Evolutionary conservation across 2,113 vertebrate genomes (phyloP), one percentile per base, ranked within the genome.

Genomic region (Galemys pyrenaicus): DNA sequence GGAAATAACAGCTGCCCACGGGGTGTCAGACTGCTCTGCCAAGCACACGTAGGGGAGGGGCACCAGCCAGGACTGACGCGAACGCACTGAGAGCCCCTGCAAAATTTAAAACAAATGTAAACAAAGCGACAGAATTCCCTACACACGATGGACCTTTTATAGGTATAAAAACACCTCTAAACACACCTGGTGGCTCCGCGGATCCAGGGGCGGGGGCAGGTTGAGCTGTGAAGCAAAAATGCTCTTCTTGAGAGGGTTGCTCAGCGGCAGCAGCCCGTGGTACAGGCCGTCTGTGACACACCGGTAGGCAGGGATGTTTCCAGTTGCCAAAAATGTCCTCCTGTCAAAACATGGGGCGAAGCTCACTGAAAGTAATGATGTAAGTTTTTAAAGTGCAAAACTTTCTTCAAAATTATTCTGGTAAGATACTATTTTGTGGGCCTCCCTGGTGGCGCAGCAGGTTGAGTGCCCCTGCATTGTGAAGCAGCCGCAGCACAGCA

Each of bases 311-410:
- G 94, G 88, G 28, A 96, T 12, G 20, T 98, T 98, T n/a, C 98
- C 98, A 0, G 92, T 97, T 41, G 98, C 98, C 81, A 98, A 97
- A 92, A 99, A 98, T 1, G 68, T 96, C 95, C 98, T 97, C 49
- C 98, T 97, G 93, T 41, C 89, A 88, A 96, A 86, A 74, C 89
- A 96, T 0, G 20, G 73, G 67, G 81, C 37, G 20, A 9, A 30
- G 5, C 24, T 11, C 28, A 30, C 28, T 62, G 60, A 62, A 62
- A 17, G 9, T 4, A 15, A 17, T 51, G 16, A 51, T 16, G 17
- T 67, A 46, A 2, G 9, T 26, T 81, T 87, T 54, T 77, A 19
- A 54, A 81, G 20, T 24, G 60, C 58, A 62, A 75, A 74, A 67
- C 16, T 77, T 78, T 70, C 51, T 80, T 95, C 64, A 70, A 26